phyloP scores from a whole-genome alignment of 2,888 invertebrate species.

The Tetheella fluctuosa region DNA sequence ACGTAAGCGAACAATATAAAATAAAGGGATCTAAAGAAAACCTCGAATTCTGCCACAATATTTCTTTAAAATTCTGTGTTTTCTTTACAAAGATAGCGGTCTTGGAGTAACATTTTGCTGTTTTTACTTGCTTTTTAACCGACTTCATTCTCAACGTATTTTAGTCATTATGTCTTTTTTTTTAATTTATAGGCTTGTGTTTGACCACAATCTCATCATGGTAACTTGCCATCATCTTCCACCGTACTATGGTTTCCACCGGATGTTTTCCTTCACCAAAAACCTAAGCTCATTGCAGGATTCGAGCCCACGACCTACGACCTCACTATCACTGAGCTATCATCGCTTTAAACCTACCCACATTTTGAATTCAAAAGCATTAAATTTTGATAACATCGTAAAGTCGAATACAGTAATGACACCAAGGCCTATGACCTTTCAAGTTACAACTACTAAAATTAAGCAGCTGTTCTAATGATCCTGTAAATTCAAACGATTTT shows the following conservation, averaged over 20 bases:
- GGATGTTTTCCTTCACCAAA: too few relatives aligned
- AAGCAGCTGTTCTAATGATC: constrained; percentile 19
- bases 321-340: too few relatives aligned
- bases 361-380: too few relatives aligned
- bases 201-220: too few relatives aligned
- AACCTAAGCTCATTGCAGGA: too few relatives aligned
- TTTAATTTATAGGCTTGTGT: too few relatives aligned
- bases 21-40: neutral
- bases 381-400: constrained; percentile 11
- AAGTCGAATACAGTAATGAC: constrained; percentile 12
- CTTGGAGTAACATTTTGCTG: constrained; percentile 31
- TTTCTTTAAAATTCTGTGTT: constrained; percentile 30
- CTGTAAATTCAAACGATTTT: constrained; percentile 24
- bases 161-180: too few relatives aligned
- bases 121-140: neutral
- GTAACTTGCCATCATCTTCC: too few relatives aligned
- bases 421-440: constrained; percentile 6
- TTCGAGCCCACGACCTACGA: too few relatives aligned
- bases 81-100: constrained; percentile 26
- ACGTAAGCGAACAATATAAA: neutral
- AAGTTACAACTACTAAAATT: constrained; percentile 24
- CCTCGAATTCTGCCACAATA: constrained; percentile 18
- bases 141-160: too few relatives aligned
- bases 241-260: too few relatives aligned
- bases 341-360: too few relatives aligned